A percentile compares a stretch with the other conserved stretches of the same genome.
phyloP scores from a whole-genome alignment of 2,113 vertebrate species.

The Gadus chalcogrammus region DNA sequence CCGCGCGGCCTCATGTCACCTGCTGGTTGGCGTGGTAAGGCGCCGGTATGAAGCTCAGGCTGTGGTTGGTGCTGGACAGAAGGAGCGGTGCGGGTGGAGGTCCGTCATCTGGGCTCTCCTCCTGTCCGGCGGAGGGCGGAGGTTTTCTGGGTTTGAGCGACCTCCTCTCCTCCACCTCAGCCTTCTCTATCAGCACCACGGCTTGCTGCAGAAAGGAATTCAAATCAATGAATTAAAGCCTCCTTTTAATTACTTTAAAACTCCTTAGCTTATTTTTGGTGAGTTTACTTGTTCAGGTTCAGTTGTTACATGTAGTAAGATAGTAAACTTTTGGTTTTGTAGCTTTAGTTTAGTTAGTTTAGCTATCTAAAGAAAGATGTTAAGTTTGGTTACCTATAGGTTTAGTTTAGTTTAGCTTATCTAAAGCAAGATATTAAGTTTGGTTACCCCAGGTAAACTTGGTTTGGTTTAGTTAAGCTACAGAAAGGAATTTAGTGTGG shows the following conservation, averaged over 20 bases:
- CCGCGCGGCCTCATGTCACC: slow-evolving; percentile 61
- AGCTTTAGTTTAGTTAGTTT: no score
- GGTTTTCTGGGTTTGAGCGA: slow-evolving; percentile 58
- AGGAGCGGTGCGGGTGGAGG: slow-evolving; percentile 83
- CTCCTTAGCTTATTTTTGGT: no score
- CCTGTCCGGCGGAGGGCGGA: slow-evolving; percentile 33
- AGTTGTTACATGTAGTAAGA: no score
- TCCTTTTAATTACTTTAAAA: not conserved
- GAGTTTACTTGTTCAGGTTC: no score
- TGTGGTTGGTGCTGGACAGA: slow-evolving; percentile 75
- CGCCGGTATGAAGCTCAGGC: slow-evolving; percentile 83
- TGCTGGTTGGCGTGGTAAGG: slow-evolving; percentile 76
- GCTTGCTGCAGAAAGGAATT: slow-evolving; percentile 75
- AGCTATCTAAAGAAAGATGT: no score
- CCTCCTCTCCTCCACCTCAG: slow-evolving; percentile 77
- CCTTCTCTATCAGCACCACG: slow-evolving; percentile 78
- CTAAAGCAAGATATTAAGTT: no score
- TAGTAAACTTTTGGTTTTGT: no score
- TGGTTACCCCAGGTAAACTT: no score
- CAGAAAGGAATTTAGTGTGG: no score
- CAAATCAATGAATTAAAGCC: not conserved
- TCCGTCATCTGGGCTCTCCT: slow-evolving; percentile 46
- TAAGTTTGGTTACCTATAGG: no score
- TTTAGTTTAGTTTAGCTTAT: no score
- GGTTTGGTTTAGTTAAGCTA: no score